Evolutionary conservation across 2,113 vertebrate species (phyloP).

Genomic region (Crotalus helleri): DNA sequence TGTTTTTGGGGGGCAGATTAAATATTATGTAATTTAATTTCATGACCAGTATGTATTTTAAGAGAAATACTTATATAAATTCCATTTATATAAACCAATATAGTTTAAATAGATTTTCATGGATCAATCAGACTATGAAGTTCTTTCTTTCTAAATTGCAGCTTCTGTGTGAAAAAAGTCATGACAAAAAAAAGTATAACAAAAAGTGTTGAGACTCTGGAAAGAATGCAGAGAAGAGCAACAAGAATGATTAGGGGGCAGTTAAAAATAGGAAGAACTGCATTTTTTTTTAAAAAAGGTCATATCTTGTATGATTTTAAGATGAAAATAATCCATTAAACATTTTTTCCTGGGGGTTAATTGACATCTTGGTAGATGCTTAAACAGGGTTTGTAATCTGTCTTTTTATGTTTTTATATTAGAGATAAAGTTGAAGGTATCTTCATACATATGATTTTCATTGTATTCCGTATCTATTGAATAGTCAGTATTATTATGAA

Average conservation of each 20-base stretch:
- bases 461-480: background rate
- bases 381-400: background rate
- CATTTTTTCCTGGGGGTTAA: background rate
- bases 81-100: background rate
- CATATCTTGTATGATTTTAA: background rate
- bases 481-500: background rate
- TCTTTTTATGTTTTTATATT: background rate
- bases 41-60: background rate
- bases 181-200: background rate
- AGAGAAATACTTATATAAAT: background rate
- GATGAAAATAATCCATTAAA: background rate
- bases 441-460: background rate
- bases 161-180: background rate
- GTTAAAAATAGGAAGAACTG: background rate
- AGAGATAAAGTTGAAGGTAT: background rate
- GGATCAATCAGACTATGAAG: background rate
- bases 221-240: background rate
- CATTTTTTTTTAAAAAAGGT: background rate
- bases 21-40: background rate
- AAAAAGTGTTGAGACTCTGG: background rate
- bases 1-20: background rate
- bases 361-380: background rate
- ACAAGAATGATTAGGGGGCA: background rate
- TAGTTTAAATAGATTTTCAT: background rate
- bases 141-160: background rate